A percentile compares a stretch with the other conserved stretches of the same genome.
These are phyloP conservation scores for Connochaetes taurinus DNA, from an alignment of 2,113 vertebrate genomes.

Conservation along the genomic window DNA sequence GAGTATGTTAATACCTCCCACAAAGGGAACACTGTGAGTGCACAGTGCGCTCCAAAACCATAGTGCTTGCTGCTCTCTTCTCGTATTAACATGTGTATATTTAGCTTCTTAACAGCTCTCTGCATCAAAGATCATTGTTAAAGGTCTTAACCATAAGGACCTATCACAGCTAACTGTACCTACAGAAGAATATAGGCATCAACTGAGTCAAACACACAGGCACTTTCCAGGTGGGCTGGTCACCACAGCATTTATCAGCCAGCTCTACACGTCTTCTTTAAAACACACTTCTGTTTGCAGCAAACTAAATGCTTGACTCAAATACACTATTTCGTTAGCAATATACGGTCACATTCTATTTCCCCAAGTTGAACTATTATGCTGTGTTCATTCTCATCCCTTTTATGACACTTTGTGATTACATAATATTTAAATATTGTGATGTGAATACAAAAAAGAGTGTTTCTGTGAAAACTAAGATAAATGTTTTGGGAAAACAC, in stretches of 20 bases:
- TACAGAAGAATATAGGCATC: not conserved
- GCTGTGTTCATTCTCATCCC: not conserved
- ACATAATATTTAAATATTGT: not conserved
- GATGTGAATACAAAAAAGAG: not conserved
- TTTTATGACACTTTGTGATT: not conserved
- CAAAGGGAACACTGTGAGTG: not conserved
- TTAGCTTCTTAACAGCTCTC: not conserved
- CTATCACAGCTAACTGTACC: not conserved
- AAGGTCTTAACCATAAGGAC: not conserved
- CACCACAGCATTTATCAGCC: not conserved
- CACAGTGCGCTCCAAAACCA: not conserved
- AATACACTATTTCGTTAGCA: not conserved
- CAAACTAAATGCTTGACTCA: not conserved
- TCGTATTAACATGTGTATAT: not conserved
- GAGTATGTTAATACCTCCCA: not conserved
- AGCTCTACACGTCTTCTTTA: not conserved
- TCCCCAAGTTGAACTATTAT: not conserved
- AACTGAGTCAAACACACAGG: not conserved
- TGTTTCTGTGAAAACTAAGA: slow-evolving; percentile 27
- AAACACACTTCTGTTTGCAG: not conserved
- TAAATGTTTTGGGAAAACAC: not conserved
- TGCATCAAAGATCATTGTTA: not conserved
- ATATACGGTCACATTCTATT: not conserved
- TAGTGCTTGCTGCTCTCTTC: not conserved
- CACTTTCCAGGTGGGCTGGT: not conserved